Conservation (phyloP, 2,113 vertebrate species). For the Oryzias celebensis region DNA sequence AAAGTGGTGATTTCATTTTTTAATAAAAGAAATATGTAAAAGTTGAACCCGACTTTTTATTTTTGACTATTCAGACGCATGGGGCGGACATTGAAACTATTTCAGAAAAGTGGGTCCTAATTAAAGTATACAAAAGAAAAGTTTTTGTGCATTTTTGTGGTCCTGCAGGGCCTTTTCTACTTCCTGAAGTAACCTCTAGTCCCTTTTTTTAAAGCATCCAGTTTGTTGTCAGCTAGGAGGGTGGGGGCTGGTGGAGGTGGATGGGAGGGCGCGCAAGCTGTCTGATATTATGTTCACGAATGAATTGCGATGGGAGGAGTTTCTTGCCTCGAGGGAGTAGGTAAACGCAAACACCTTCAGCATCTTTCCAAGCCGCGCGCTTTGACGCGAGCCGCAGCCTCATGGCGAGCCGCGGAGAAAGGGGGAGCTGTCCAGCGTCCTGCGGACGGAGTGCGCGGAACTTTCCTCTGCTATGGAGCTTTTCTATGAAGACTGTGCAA, state of each 20-base stretch:
- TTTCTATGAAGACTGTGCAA: not conserved
- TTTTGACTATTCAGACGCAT: too few relatives aligned
- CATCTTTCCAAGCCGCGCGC: conserved; percentile 56
- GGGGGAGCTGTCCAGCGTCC: conserved; percentile 19
- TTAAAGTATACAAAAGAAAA: too few relatives aligned
- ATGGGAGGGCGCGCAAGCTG: conserved; percentile 28
- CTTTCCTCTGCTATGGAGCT: not conserved
- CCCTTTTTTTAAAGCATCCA: conserved; percentile 4
- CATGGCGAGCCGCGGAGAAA: conserved; percentile 44
- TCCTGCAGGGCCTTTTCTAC: not conserved
- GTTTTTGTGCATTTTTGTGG: not conserved
- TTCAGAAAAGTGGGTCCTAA: too few relatives aligned
- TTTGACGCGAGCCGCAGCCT: conserved; percentile 47
- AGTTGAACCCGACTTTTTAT: too few relatives aligned
- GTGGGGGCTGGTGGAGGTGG: not conserved
- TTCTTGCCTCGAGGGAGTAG: conserved; percentile 62
- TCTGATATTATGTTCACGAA: conserved; percentile 68
- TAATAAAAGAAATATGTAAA: not conserved
- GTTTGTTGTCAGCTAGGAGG: conserved; percentile 29
- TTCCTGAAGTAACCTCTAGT: not conserved
- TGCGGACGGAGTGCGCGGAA: not conserved
- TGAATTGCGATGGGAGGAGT: conserved; percentile 78
- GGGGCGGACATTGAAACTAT: too few relatives aligned
- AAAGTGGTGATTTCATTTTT: conserved; percentile 30
- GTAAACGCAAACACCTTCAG: conserved; percentile 72